Base-by-base conservation (phyloP, 2,797 vertebrate genomes). In the Ptychadena robeensis region DNA sequence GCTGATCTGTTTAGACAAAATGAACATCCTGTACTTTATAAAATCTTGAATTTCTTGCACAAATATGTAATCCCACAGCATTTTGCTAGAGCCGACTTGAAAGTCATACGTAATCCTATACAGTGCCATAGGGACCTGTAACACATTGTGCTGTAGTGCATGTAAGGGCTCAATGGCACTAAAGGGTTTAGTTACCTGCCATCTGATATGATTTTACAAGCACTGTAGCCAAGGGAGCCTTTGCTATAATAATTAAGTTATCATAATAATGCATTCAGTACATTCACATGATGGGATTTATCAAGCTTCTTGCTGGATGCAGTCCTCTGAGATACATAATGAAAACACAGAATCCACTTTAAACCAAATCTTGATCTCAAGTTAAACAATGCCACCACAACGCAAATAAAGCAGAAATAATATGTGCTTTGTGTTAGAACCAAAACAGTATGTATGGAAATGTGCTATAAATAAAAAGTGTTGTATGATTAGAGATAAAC, bases 191-290 rank as follows among this genome's bases (percentile, higher is more conserved):
- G 71, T 73, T 85, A 85, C 83, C 78, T 80, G 66, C 78, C 83
- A 80, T 80, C 78, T 85, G 71, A 85, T 75, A 67, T 74, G 73
- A 85, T 85, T 85, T 80, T 85, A 80, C 82, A 84, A 74, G 82
- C 71, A 44, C 35, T 70, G 69, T 79, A 85, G 72, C 67, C 83
- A 80, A 73, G 83, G 78, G 83, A 80, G 78, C 65, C 57, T 80
- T 85, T 70, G 65, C 44, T 80, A 70, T 81, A 85, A 80, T 85
- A 80, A 85, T 85, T 85, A 80, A 85, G 83, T 81, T 85, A 81
- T 85, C 73, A 80, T 85, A 81, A 80, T 85, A 85, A 85, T 85
- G 66, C 72, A 80, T 76, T 80, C 66, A 76, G 63, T 79, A 53
- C 66, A 68, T 76, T 76, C 78, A 70, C 69, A 32, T 80, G 78